phyloP scores from a whole-genome alignment of 53 echinoderm and acorn worm species.

The Echinarachnius parma region DNA sequence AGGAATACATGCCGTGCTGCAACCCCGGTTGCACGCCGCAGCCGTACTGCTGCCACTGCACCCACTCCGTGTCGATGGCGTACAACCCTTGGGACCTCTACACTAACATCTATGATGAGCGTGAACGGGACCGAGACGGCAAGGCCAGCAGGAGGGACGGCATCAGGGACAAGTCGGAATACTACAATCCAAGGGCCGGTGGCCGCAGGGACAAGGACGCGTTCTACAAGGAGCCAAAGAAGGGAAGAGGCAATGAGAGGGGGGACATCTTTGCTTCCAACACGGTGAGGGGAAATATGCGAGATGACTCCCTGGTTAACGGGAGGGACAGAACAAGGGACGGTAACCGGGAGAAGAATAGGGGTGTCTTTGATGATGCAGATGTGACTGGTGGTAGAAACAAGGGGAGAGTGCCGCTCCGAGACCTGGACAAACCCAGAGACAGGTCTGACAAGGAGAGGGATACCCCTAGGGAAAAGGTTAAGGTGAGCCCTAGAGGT shows the following conservation, averaged over 20 bases:
- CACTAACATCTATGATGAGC: constrained; percentile 20
- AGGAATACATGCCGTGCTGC: constrained; percentile 38
- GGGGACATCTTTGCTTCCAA: constrained; percentile 11
- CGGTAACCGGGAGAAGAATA: constrained; percentile 8
- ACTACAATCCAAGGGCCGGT: background rate
- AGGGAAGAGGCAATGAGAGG: background rate
- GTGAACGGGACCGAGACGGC: constrained; percentile 5
- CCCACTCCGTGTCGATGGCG: constrained; percentile 9
- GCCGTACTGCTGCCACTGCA: constrained; percentile 45
- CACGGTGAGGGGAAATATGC: background rate
- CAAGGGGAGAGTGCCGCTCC: background rate
- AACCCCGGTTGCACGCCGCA: constrained; percentile 37
- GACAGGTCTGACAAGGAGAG: background rate
- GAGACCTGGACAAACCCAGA: background rate
- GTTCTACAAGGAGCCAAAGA: constrained; percentile 7
- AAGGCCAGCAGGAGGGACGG: constrained; percentile 12
- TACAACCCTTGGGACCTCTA: constrained; percentile 35
- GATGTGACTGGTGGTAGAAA: background rate
- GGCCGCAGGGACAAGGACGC: background rate
- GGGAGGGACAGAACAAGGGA: constrained; percentile 21
- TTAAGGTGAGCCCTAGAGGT: constrained; percentile 23
- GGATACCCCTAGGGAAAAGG: constrained; percentile 1
- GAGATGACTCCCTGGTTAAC: constrained; percentile 6
- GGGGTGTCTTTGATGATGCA: constrained; percentile 22
- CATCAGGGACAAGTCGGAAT: background rate